Percentiles rank a stretch among this genome's conserved stretches.
These are phyloP conservation scores for Invenusta paracnida DNA, from an alignment of 2,888 invertebrate species.

Conservation along the genomic window DNA sequence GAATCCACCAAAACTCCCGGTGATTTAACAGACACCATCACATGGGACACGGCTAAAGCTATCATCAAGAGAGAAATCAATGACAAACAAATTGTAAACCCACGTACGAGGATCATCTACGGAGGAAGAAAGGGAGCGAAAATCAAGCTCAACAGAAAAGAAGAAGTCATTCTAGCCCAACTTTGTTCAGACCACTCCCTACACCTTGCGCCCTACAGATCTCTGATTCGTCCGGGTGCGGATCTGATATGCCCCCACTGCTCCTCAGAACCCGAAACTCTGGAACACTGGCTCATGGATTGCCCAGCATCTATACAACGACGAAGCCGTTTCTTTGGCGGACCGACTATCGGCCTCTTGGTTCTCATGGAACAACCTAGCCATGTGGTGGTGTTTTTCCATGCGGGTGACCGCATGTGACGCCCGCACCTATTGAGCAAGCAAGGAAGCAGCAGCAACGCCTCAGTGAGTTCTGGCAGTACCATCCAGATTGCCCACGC, in stretches of 20 bases:
- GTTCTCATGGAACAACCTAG: background rate
- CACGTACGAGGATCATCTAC: no score
- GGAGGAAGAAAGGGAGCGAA: background rate
- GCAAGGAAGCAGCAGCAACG: background rate
- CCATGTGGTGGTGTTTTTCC: background rate
- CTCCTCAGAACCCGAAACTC: background rate
- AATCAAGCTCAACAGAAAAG: background rate
- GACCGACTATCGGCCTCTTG: background rate
- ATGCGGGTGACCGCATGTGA: background rate
- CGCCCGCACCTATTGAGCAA: background rate
- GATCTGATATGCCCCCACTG: background rate
- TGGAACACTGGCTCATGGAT: background rate
- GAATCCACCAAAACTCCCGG: background rate
- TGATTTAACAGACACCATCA: background rate
- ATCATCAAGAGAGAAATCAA: slow-evolving; percentile 1
- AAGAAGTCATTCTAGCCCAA: background rate
- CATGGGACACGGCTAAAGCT: background rate
- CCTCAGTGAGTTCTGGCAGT: no score
- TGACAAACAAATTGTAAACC: background rate
- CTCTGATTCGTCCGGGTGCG: background rate
- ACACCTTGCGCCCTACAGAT: background rate
- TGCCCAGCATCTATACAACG: background rate
- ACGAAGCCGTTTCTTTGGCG: background rate
- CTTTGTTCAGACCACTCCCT: background rate
- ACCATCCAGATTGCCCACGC: no score